Percentiles rank a stretch among this genome's conserved stretches.
These are phyloP conservation scores for Isoperla grammatica DNA, from an alignment of 2,888 invertebrate genomes.

Conservation along the genomic window DNA sequence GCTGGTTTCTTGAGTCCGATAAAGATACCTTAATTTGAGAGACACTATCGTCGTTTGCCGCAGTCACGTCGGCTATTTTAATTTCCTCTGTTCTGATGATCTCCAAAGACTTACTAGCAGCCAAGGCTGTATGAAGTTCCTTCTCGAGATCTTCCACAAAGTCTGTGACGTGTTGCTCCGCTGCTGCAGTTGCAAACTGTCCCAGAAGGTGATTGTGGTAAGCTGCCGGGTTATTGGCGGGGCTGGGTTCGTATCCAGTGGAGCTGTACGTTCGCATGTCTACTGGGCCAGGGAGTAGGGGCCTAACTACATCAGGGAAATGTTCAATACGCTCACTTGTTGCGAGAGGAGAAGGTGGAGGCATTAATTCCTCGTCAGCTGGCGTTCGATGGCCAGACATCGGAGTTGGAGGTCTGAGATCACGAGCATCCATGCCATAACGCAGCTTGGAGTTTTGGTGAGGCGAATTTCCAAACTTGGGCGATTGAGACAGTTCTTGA, in stretches of 20 bases:
- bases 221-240: slow-evolving; percentile 48
- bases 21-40: slow-evolving; percentile 63
- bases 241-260: slow-evolving; percentile 51
- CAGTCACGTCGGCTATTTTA: slow-evolving; percentile 36
- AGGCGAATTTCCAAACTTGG: slow-evolving; percentile 51
- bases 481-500: slow-evolving; percentile 53
- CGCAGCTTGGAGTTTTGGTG: slow-evolving; percentile 42
- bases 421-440: slow-evolving; percentile 45
- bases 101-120: slow-evolving; percentile 47
- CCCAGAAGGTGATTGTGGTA: slow-evolving; percentile 56
- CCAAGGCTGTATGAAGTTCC: slow-evolving; percentile 62
- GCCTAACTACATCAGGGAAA: slow-evolving; percentile 35
- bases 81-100: slow-evolving; percentile 24
- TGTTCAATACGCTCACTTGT: slow-evolving; percentile 34
- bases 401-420: slow-evolving; percentile 46
- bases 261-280: slow-evolving; percentile 83
- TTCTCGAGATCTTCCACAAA: slow-evolving; percentile 65
- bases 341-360: slow-evolving; percentile 20
- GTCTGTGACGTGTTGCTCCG: slow-evolving; percentile 27
- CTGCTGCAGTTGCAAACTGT: slow-evolving; percentile 22
- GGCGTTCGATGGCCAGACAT: slow-evolving; percentile 36
- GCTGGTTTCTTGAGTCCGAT: slow-evolving; percentile 75
- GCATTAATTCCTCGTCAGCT: slow-evolving; percentile 12
- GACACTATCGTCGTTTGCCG: slow-evolving; percentile 43
- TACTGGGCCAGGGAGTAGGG: slow-evolving; percentile 74